Conservation (phyloP, 2,797 vertebrate species). For the Otolemur crassicaudatus region DNA sequence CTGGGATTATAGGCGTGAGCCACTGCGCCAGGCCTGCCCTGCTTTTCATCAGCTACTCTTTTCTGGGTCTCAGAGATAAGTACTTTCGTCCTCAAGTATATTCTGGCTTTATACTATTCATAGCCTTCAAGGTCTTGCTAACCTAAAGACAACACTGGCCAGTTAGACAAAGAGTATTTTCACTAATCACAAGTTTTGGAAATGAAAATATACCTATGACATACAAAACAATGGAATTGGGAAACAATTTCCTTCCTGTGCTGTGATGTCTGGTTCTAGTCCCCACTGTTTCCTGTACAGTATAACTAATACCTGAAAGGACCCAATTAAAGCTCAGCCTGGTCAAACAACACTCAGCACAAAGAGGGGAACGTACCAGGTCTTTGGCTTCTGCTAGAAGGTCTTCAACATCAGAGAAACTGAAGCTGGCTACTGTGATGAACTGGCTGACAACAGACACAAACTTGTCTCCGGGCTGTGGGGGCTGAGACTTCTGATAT, state of each 20-base stretch:
- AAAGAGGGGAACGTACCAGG: constrained; percentile 89
- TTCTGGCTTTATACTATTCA: not conserved
- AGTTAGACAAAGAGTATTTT: constrained; percentile 8
- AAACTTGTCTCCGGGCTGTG: constrained; percentile 95
- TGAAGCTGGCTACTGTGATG: constrained; percentile 98
- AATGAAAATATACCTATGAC: not conserved
- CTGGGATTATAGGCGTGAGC: too few species aligned
- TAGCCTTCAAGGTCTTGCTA: not conserved
- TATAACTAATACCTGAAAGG: not conserved
- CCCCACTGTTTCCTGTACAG: not conserved
- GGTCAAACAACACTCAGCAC: not conserved
- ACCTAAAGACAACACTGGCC: not conserved
- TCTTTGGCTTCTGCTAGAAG: constrained; percentile 96
- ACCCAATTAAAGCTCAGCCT: not conserved
- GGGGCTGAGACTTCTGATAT: constrained; percentile 94
- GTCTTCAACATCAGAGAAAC: constrained; percentile 98
- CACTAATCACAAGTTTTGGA: not conserved
- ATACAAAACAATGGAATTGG: not conserved
- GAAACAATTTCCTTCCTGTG: not conserved
- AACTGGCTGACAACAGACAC: constrained; percentile 99
- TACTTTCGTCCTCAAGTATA: not conserved
- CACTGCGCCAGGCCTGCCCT: not conserved
- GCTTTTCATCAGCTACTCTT: not conserved
- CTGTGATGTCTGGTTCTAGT: not conserved
- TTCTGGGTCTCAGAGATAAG: constrained; percentile 12